Percentiles rank a stretch among this genome's conserved stretches.
phyloP scores from a whole-genome alignment of 2,888 invertebrate genomes.

The Ceramica pisi region DNA sequence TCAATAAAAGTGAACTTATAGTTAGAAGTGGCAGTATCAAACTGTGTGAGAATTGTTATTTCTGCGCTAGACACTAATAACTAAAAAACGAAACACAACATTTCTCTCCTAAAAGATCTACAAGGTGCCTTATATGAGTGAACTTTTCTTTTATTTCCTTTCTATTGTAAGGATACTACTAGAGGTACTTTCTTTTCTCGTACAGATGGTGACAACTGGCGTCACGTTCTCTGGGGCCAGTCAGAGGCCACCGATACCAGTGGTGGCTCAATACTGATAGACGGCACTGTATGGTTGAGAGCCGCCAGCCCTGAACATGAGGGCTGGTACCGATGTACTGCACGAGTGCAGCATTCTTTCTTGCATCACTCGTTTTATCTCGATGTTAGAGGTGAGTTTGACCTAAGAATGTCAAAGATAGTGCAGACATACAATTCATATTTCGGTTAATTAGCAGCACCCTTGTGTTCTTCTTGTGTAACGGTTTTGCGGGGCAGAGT shows the following conservation, averaged over 20 bases:
- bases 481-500: too few relatives aligned
- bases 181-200: background rate
- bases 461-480: too few relatives aligned
- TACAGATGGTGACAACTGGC: conserved; percentile 87
- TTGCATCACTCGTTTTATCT: conserved; percentile 86
- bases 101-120: background rate
- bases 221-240: conserved; percentile 87
- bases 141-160: background rate
- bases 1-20: background rate
- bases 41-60: background rate
- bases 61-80: background rate
- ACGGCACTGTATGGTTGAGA: conserved; percentile 94
- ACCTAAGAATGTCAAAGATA: too few relatives aligned
- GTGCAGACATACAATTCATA: too few relatives aligned
- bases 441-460: background rate
- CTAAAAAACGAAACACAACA: background rate
- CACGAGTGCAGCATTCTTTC: conserved; percentile 89
- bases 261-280: conserved; percentile 91
- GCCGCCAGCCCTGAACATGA: conserved; percentile 94
- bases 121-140: background rate
- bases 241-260: conserved; percentile 84
- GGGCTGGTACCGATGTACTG: conserved; percentile 96
- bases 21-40: background rate
- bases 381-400: conserved; percentile 83
- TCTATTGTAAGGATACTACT: background rate